Conservation (phyloP, 2,113 vertebrate genomes). For the Cavia aperea region DNA sequence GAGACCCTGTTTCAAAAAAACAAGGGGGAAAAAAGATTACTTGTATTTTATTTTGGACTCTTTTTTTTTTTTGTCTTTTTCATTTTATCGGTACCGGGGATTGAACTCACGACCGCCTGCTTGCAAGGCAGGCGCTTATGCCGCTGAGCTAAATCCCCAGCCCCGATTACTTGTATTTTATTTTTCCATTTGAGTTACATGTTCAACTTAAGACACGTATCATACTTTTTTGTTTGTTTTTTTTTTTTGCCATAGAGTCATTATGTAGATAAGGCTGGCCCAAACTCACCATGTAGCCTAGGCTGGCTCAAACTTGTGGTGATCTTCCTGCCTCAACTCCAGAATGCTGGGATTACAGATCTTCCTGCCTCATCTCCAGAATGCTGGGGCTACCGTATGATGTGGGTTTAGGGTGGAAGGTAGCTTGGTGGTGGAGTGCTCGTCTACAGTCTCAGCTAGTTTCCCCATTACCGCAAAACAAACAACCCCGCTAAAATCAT, state of each 20-base stretch:
- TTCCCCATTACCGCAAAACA: neutral
- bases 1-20: neutral
- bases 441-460: neutral
- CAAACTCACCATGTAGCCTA: neutral
- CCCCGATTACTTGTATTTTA: neutral
- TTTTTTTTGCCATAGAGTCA: neutral
- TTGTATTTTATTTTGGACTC: neutral
- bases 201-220: neutral
- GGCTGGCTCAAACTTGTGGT: neutral
- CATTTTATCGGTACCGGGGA: no score
- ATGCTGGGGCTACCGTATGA: neutral
- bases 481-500: neutral
- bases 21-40: neutral
- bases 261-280: neutral
- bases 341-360: neutral
- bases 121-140: no score
- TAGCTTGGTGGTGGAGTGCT: neutral
- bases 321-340: neutral
- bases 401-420: neutral
- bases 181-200: constrained; percentile 38
- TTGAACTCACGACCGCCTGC: no score
- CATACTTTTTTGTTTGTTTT: neutral
- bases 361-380: neutral
- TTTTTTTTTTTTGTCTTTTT: no score
- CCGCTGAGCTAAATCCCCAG: no score